phyloP scores from a whole-genome alignment of 2,113 vertebrate genomes.

The Hypocryptadius cinnamomeus region DNA sequence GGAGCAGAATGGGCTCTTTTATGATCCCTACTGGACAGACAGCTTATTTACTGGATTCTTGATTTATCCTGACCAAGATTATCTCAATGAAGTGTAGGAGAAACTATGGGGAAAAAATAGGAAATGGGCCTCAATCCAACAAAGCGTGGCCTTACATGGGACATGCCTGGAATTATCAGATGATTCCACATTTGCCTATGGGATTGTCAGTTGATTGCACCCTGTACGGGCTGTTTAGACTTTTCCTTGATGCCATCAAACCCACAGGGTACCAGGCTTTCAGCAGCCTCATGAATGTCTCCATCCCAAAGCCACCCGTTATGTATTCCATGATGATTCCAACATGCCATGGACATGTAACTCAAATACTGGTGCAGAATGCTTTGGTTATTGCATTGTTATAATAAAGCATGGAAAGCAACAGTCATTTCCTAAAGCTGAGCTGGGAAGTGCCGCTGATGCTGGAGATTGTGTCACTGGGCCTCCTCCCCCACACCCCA shows the following conservation, averaged over 20 bases:
- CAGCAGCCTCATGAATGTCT: background rate
- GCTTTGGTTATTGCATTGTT: background rate
- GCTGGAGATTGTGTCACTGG: background rate
- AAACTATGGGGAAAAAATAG: background rate
- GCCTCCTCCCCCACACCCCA: background rate
- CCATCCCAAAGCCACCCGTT: background rate
- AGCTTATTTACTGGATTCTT: conserved; percentile 96
- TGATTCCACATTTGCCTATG: background rate
- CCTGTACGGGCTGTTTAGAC: background rate
- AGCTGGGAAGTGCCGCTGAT: background rate
- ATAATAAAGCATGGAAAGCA: background rate
- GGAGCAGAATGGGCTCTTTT: conserved; percentile 93
- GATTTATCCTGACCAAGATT: conserved; percentile 85
- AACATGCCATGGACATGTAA: background rate
- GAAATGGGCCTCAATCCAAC: background rate
- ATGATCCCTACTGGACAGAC: conserved; percentile 97
- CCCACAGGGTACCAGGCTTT: background rate
- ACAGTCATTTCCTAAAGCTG: background rate
- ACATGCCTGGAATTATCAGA: background rate
- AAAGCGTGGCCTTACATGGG: background rate
- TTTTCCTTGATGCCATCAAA: too few relatives aligned
- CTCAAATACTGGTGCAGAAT: background rate
- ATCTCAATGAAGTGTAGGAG: conserved; percentile 72
- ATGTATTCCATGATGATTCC: background rate
- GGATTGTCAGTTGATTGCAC: background rate